Conservation (phyloP, 1,140 invertebrate species). For the Papilio dardanus region DNA sequence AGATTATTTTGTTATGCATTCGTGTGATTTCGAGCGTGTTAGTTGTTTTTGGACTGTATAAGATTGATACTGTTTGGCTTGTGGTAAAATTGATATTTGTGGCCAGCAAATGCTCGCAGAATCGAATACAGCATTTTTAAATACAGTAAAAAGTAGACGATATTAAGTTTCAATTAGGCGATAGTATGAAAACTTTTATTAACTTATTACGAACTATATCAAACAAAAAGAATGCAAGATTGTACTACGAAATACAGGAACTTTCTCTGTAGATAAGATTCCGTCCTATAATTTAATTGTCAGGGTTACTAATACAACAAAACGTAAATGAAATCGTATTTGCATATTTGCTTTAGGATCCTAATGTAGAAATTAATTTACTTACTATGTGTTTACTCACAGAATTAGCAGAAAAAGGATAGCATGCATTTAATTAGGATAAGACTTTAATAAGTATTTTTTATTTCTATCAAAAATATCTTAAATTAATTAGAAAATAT, state of each 20-base stretch:
- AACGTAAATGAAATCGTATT: no score
- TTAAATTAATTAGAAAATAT: no score
- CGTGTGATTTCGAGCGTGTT: conserved; percentile 28
- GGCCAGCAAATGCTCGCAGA: neutral
- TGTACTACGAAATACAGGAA: neutral
- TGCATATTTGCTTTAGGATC: neutral
- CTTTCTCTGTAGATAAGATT: neutral
- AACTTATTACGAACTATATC: no score
- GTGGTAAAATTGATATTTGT: conserved; percentile 12
- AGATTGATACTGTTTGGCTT: neutral
- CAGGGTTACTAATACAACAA: no score
- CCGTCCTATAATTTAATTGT: neutral
- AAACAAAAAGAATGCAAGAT: neutral
- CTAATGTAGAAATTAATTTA: neutral
- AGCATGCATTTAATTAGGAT: no score
- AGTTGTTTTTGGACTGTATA: conserved; percentile 10
- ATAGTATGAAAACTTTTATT: no score
- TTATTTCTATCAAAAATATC: no score
- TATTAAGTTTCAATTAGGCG: no score
- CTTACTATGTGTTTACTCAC: no score
- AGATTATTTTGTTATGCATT: conserved; percentile 31
- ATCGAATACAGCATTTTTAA: neutral
- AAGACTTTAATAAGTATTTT: no score
- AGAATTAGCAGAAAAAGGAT: no score
- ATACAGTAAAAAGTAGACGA: neutral